Evolutionary conservation across 2,888 invertebrate species (phyloP).

Genomic region (Sepioteuthis lessoniana): DNA sequence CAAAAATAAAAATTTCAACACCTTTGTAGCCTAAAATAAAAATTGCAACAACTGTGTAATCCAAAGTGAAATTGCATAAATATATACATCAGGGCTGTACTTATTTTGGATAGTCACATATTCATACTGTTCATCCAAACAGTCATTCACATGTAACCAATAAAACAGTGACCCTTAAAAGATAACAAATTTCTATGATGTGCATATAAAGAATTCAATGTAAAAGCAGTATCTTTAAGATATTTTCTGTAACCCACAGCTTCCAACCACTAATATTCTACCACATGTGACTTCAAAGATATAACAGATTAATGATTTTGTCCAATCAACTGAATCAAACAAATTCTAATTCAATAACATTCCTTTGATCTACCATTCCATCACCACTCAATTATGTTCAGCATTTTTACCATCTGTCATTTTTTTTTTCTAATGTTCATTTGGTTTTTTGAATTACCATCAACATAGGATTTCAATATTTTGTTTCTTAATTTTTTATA

Average conservation of each 20-base stretch:
- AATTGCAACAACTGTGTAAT: too few relatives aligned
- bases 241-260: not conserved
- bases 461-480: not conserved
- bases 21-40: too few relatives aligned
- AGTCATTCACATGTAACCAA: too few relatives aligned
- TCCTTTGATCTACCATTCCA: not conserved
- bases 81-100: too few relatives aligned
- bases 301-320: not conserved
- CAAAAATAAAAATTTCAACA: too few relatives aligned
- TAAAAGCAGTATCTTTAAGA: not conserved
- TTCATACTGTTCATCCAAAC: too few relatives aligned
- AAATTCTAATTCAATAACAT: not conserved
- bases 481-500: not conserved
- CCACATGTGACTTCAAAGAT: not conserved
- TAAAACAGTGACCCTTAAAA: too few relatives aligned
- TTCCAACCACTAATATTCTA: not conserved
- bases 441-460: not conserved
- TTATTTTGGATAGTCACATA: too few relatives aligned
- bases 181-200: not conserved
- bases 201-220: not conserved
- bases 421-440: not conserved
- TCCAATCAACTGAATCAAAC: not conserved
- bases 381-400: not conserved
- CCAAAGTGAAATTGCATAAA: too few relatives aligned
- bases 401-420: not conserved